A percentile compares a stretch with the other conserved stretches of the same genome.
phyloP scores from a whole-genome alignment of 37 sponge, comb jelly and placozoan genomes.

The Corticium candelabrum region DNA sequence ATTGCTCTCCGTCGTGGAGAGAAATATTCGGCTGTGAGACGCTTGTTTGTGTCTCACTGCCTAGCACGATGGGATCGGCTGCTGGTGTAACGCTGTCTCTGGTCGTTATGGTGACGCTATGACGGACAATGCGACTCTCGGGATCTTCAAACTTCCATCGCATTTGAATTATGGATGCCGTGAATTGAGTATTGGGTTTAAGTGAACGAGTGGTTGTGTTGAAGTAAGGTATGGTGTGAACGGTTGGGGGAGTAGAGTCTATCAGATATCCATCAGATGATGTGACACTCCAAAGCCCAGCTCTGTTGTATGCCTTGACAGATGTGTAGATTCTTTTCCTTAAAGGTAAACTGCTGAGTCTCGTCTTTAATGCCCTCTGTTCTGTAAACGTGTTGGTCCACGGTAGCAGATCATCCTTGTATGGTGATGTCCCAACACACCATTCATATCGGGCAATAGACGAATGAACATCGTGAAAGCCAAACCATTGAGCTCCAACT shows the following conservation, averaged over 20 bases:
- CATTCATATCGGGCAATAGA: background rate
- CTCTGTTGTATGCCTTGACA: conserved; percentile 44
- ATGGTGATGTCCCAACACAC: background rate
- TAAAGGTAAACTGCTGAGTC: background rate
- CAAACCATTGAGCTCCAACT: background rate
- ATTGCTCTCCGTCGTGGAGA: background rate
- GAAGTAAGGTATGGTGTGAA: background rate
- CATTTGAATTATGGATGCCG: background rate
- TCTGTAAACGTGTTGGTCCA: background rate
- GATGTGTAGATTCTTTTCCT: background rate
- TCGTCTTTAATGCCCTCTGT: background rate
- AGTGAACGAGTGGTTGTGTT: background rate
- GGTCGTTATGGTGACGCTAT: background rate
- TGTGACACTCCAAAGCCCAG: conserved; percentile 28
- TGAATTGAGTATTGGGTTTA: background rate
- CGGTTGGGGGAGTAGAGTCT: conserved; percentile 55
- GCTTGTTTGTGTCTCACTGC: background rate
- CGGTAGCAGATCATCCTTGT: background rate
- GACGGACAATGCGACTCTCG: background rate
- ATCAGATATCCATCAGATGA: conserved; percentile 34
- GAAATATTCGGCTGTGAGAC: background rate
- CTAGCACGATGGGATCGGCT: background rate
- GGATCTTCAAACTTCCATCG: background rate
- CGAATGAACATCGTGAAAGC: background rate
- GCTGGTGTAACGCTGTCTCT: background rate